phyloP scores from a whole-genome alignment of 2,797 vertebrate species.

The Gymnoscopelus microlampas region DNA sequence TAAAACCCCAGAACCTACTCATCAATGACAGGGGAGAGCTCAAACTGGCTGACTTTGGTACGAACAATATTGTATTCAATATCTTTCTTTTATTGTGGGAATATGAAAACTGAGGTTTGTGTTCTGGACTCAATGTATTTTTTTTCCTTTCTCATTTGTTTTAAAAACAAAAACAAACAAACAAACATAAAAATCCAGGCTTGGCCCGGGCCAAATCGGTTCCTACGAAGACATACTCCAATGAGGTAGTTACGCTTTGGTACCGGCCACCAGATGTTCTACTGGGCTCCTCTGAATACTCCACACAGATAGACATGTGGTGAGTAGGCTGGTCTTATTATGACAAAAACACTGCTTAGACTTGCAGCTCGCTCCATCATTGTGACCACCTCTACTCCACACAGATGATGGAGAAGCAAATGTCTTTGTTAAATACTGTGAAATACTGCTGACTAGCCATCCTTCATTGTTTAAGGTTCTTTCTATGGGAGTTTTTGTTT shows the following conservation, averaged over 20 bases:
- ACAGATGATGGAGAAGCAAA: neutral
- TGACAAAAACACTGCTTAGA: constrained; percentile 22
- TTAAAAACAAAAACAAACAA: neutral
- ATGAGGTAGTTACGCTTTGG: constrained; percentile 97
- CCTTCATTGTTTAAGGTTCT: too few species aligned
- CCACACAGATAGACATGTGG: constrained; percentile 98
- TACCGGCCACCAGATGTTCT: constrained; percentile 96
- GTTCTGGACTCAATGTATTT: constrained; percentile 7
- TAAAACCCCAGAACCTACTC: constrained; percentile 86
- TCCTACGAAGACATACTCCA: constrained; percentile 96
- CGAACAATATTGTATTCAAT: neutral
- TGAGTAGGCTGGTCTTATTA: constrained; percentile 70
- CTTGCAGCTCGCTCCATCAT: constrained; percentile 9
- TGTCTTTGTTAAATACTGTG: neutral
- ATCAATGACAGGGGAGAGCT: constrained; percentile 85
- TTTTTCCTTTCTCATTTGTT: neutral
- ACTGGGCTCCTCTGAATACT: constrained; percentile 95
- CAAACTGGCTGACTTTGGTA: constrained; percentile 86
- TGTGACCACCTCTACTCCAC: neutral
- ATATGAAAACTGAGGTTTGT: neutral
- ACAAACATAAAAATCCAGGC: constrained; percentile 42
- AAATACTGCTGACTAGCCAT: neutral
- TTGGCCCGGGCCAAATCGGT: constrained; percentile 92
- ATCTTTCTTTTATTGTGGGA: too few species aligned
- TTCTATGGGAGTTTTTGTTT: too few species aligned